phyloP scores from a whole-genome alignment of 2,797 vertebrate species.

The Chaetodon trifasciatus region DNA sequence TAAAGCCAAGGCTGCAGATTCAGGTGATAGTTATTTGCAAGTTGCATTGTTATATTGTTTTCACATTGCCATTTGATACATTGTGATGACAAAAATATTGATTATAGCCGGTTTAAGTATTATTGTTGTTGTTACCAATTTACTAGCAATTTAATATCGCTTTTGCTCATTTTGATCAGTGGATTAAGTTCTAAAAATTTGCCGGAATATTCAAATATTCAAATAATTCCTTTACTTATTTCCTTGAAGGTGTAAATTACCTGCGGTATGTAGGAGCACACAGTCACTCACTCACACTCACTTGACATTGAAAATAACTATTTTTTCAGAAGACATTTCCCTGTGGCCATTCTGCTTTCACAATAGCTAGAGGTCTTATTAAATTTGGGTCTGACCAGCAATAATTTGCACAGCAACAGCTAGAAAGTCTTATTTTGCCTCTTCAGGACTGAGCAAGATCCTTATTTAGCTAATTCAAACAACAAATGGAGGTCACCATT shows the following conservation, averaged over 20 bases:
- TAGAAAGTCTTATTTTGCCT: slow-evolving; percentile 34
- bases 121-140: background rate
- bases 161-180: background rate
- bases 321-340: slow-evolving; percentile 20
- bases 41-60: background rate
- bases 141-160: background rate
- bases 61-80: no score
- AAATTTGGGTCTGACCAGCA: slow-evolving; percentile 34
- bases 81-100: no score
- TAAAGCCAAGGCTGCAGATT: background rate
- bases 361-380: slow-evolving; percentile 45
- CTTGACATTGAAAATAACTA: slow-evolving; percentile 3
- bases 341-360: slow-evolving; percentile 26
- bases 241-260: background rate
- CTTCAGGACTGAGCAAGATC: slow-evolving; percentile 21
- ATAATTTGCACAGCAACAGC: slow-evolving; percentile 28
- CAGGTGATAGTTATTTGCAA: no score
- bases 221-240: background rate
- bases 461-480: slow-evolving; percentile 42
- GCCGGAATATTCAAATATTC: background rate
- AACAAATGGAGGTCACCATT: slow-evolving; percentile 36
- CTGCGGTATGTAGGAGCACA: slow-evolving; percentile 3
- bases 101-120: no score
- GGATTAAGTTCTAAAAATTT: background rate
- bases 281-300: slow-evolving; percentile 28